phyloP scores from a whole-genome alignment of 1,140 invertebrate genomes.

The Sitodiplosis mosellana region DNA sequence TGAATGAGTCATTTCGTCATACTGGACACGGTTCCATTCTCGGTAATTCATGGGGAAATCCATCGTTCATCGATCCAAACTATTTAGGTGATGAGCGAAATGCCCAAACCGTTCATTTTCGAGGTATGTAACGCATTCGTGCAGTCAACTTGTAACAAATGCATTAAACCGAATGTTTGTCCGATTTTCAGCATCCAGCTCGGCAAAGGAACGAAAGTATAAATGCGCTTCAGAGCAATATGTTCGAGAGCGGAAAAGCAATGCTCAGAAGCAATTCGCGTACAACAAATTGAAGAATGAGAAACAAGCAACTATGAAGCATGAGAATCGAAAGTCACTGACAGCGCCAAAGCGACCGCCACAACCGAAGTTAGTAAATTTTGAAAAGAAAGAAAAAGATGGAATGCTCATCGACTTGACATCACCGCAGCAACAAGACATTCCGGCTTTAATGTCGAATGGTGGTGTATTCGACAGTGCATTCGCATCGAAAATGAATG shows the following conservation, averaged over 20 bases:
- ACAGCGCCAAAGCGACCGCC: slow-evolving; percentile 30
- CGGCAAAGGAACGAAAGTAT: slow-evolving; percentile 11
- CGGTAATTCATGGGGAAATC: slow-evolving; percentile 74
- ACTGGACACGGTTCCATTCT: slow-evolving; percentile 51
- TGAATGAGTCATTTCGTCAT: slow-evolving; percentile 75
- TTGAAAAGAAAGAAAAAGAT: slow-evolving; percentile 24
- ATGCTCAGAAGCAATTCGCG: slow-evolving; percentile 46
- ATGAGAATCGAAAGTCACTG: slow-evolving; percentile 5
- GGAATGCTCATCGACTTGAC: slow-evolving; percentile 25
- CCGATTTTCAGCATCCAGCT: neutral
- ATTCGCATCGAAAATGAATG: neutral
- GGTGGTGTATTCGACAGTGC: slow-evolving; percentile 6
- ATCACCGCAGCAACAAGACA: slow-evolving; percentile 12
- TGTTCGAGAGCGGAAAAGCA: slow-evolving; percentile 30
- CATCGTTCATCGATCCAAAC: slow-evolving; percentile 54
- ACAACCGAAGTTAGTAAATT: slow-evolving; percentile 21
- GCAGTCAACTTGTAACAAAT: slow-evolving; percentile 5
- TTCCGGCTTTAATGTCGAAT: slow-evolving; percentile 21
- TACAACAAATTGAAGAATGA: slow-evolving; percentile 60
- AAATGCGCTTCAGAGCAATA: slow-evolving; percentile 27
- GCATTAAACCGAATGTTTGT: neutral
- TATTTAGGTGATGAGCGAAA: slow-evolving; percentile 8
- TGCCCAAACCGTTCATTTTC: slow-evolving; percentile 11
- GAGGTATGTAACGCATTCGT: slow-evolving; percentile 8
- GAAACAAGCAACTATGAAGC: slow-evolving; percentile 11